phyloP scores from a whole-genome alignment of 2,113 vertebrate species.

The Nyctereutes procyonoides region DNA sequence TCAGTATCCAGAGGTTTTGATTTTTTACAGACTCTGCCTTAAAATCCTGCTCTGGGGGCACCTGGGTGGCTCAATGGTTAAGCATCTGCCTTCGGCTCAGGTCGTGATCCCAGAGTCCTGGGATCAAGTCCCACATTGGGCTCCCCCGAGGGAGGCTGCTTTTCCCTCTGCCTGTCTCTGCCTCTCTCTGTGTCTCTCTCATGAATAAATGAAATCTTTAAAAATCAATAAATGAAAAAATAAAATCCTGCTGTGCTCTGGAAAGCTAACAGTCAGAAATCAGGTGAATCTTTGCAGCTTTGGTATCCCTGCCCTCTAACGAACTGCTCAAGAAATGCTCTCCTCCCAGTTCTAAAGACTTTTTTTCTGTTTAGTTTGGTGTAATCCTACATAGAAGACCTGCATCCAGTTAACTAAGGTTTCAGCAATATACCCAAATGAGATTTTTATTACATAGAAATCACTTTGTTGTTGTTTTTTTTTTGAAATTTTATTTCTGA shows the following conservation, averaged over 20 bases:
- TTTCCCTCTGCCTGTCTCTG: too few species aligned
- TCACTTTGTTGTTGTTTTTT: not conserved
- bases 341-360: not conserved
- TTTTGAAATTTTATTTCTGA: constrained; percentile 17
- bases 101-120: too few species aligned
- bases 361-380: not conserved
- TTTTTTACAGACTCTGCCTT: too few species aligned
- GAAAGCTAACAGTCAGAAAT: not conserved
- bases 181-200: too few species aligned
- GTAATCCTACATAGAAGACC: not conserved
- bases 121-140: too few species aligned
- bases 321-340: not conserved
- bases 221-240: too few species aligned
- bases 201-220: too few species aligned
- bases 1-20: not conserved
- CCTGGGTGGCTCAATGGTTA: too few species aligned
- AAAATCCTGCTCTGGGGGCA: not conserved
- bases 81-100: too few species aligned
- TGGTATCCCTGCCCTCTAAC: not conserved
- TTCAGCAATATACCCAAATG: not conserved
- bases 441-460: not conserved
- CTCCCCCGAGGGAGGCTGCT: too few species aligned
- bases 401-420: not conserved
- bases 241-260: too few species aligned
- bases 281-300: not conserved